A percentile compares a stretch with the other conserved stretches of the same genome.
Conservation (phyloP, 2,888 invertebrate species). For the Eristalis pertinax region DNA sequence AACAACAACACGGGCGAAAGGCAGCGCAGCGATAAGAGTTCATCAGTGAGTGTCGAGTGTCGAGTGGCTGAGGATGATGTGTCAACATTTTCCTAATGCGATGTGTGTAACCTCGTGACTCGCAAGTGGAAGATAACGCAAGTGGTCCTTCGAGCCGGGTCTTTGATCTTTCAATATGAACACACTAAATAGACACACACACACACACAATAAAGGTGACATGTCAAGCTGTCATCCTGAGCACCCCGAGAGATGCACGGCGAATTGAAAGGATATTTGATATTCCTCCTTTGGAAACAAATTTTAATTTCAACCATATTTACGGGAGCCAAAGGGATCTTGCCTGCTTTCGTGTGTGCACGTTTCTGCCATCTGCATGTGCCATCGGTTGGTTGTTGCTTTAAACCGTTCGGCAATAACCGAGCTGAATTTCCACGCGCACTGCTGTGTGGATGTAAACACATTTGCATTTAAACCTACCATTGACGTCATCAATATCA, state of each 20-base stretch:
- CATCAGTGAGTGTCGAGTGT: slow-evolving; percentile 12
- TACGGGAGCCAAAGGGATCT: neutral
- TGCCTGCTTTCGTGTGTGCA: neutral
- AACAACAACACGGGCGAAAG: slow-evolving; percentile 14
- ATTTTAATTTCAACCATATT: neutral
- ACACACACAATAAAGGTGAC: neutral
- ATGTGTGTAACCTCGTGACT: neutral
- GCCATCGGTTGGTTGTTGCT: neutral
- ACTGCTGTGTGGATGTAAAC: slow-evolving; percentile 21
- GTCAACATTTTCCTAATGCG: slow-evolving; percentile 20
- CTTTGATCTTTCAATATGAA: slow-evolving; percentile 22
- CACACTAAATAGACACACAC: neutral
- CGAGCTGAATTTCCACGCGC: neutral
- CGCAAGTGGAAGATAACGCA: neutral
- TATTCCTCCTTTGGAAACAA: neutral
- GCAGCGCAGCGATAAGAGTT: slow-evolving; percentile 41
- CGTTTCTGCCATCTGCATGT: neutral
- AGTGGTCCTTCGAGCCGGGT: slow-evolving; percentile 47
- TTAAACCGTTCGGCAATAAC: neutral
- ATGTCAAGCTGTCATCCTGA: slow-evolving; percentile 23
- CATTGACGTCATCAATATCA: slow-evolving; percentile 65
- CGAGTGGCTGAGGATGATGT: slow-evolving; percentile 12
- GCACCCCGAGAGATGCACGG: too few species aligned
- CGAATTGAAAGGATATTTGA: too few species aligned
- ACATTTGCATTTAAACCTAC: slow-evolving; percentile 55